Percentiles rank a stretch among this genome's conserved stretches.
These are phyloP conservation scores for Odontomachus brunneus DNA, from an alignment of 1,140 invertebrate genomes.

Conservation along the genomic window DNA sequence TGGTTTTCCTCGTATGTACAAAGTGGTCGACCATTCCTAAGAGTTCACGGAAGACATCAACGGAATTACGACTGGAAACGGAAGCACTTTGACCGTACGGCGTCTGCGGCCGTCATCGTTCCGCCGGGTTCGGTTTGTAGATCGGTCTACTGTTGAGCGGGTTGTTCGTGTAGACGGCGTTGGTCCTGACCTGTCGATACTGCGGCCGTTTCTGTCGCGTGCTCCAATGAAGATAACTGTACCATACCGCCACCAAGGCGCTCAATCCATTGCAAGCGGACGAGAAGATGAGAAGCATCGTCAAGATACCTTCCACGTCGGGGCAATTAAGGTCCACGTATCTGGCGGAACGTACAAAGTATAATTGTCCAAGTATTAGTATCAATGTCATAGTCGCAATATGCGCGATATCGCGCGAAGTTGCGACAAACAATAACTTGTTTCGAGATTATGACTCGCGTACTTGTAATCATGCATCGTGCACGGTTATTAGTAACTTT, in stretches of 20 bases:
- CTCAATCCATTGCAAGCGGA: slow-evolving; percentile 83
- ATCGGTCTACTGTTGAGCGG: slow-evolving; percentile 72
- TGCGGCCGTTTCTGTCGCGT: slow-evolving; percentile 76
- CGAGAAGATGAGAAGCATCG: slow-evolving; percentile 84
- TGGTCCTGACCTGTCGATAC: slow-evolving; percentile 84
- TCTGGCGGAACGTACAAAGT: slow-evolving; percentile 8
- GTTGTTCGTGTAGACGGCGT: slow-evolving; percentile 73
- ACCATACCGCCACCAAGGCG: slow-evolving; percentile 82
- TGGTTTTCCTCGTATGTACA: neutral
- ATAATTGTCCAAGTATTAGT: neutral
- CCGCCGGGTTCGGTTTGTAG: slow-evolving; percentile 76
- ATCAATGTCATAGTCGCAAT: too few species aligned
- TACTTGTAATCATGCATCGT: too few species aligned
- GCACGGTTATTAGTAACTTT: too few species aligned
- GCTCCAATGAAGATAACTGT: slow-evolving; percentile 85
- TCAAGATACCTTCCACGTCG: slow-evolving; percentile 83
- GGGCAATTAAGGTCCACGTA: slow-evolving; percentile 85
- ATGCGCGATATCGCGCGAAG: too few species aligned
- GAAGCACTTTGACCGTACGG: slow-evolving; percentile 6
- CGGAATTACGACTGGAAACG: slow-evolving; percentile 3
- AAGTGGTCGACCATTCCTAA: neutral
- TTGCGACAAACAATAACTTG: too few species aligned
- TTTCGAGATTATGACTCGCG: too few species aligned
- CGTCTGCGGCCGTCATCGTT: slow-evolving; percentile 75
- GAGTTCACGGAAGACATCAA: slow-evolving; percentile 4